Conservation (phyloP, 2,113 vertebrate genomes). For the Tylochromis polylepis region DNA sequence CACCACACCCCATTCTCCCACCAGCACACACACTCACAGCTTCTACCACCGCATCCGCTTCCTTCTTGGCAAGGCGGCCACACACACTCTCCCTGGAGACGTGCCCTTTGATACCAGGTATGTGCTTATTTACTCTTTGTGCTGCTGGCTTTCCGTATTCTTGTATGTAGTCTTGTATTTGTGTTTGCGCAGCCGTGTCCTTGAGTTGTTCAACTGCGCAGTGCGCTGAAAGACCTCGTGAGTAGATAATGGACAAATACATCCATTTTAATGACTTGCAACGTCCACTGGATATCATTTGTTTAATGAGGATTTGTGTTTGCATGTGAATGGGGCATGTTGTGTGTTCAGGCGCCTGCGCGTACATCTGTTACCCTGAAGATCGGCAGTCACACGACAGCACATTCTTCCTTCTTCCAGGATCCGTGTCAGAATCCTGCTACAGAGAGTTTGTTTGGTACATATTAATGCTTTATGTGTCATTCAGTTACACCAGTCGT, state of each 20-base stretch:
- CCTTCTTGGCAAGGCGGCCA: slow-evolving; percentile 90
- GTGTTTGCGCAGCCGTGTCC: neutral
- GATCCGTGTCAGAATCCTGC: slow-evolving; percentile 22
- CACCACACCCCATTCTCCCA: slow-evolving; percentile 75
- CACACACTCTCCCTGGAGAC: slow-evolving; percentile 90
- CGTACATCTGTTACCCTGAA: neutral
- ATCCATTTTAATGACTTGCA: neutral
- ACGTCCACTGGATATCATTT: neutral
- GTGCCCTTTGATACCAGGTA: slow-evolving; percentile 93
- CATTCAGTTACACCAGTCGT: slow-evolving; percentile 36
- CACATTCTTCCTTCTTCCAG: neutral
- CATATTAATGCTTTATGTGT: slow-evolving; percentile 56
- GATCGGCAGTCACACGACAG: neutral
- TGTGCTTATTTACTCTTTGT: slow-evolving; percentile 31
- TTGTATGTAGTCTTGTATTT: neutral
- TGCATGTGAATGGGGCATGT: slow-evolving; percentile 1
- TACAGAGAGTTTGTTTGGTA: slow-evolving; percentile 42
- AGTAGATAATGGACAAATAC: neutral
- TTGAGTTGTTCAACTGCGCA: neutral
- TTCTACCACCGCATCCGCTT: slow-evolving; percentile 92
- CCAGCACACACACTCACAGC: slow-evolving; percentile 66
- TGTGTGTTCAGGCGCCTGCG: neutral
- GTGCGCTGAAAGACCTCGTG: neutral
- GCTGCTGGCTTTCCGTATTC: neutral
- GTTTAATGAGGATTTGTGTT: slow-evolving; percentile 9